A percentile compares a stretch with the other conserved stretches of the same genome.
These are phyloP conservation scores for Eriocheir sinensis DNA, from an alignment of 1,140 invertebrate genomes.

Conservation along the genomic window DNA sequence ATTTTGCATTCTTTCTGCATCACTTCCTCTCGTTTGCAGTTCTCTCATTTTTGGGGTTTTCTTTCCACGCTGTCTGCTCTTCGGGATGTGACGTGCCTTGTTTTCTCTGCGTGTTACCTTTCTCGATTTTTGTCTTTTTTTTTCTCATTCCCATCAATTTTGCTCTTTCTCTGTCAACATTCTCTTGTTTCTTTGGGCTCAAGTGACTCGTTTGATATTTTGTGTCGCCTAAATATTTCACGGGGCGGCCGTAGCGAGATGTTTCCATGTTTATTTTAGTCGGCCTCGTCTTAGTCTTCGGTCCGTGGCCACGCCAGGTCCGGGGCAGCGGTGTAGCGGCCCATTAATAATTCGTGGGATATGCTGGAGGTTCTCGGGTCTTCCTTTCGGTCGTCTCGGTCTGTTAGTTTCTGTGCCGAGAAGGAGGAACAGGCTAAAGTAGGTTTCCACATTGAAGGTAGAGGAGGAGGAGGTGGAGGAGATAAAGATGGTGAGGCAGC, in stretches of 20 bases:
- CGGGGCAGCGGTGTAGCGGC: background rate
- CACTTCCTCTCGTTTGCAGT: background rate
- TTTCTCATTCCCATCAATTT: constrained; percentile 5
- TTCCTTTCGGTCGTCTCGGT: constrained; percentile 21
- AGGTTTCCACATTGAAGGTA: too few species aligned
- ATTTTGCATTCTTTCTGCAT: background rate
- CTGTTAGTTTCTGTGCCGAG: constrained; percentile 1
- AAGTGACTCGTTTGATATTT: background rate
- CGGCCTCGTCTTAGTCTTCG: background rate
- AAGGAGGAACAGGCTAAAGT: constrained; percentile 8
- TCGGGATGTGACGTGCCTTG: too few species aligned
- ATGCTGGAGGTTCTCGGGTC: background rate
- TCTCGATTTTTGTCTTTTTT: background rate
- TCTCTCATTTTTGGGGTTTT: background rate
- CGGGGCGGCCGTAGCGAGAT: background rate
- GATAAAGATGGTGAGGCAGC: background rate
- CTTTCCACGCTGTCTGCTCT: background rate
- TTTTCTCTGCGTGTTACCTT: too few species aligned
- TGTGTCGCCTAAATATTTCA: background rate
- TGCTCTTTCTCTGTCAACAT: background rate
- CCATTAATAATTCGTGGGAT: background rate
- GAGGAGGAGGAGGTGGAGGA: too few species aligned
- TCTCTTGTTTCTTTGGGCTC: background rate
- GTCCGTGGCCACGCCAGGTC: background rate
- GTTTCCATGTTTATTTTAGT: constrained; percentile 14